Base-by-base conservation (phyloP, 2,113 vertebrate species). In the Orthonyx spaldingii region DNA sequence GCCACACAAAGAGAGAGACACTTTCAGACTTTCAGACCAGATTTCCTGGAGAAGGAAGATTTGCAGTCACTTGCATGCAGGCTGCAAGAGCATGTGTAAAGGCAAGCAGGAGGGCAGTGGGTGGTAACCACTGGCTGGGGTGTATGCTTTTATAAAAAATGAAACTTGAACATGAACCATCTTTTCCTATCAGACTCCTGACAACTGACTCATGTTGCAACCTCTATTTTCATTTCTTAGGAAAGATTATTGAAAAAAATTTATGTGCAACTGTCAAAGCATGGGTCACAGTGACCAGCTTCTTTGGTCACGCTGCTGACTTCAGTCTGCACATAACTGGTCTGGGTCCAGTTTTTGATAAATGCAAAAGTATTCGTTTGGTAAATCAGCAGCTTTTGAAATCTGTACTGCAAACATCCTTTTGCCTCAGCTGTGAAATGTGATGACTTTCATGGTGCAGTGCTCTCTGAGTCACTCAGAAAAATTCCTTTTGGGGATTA, bases 381-480 rank as follows among this genome's bases (percentile, higher is more conserved):
- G 26, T n/a, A 6, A 27, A 61, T 27, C 56, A 50, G 14, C 49
- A 71, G n/a, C 46, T 85, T 87, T 65, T 69, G 46, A 56, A 69
- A 80, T 20, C 70, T 33, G 28, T 16, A 33, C 44, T 39, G 32
- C 30, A 42, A 55, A 28, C 13, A 17, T n/a, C 35, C 56, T 71
- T 35, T 35, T 26, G 30, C 42, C 70, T 63, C 39, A 26, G 46
- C 57, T 44, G 27, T 60, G 53, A 81, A 41, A 55, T 33, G 7
- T 0, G 7, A 28, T 63, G 14, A 42, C 6, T 39, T 12, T 8
- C n/a, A n/a, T 0, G 2, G 27, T 7, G 41, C 39, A 46, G 14
- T 2, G 27, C 7, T 35, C 52, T 46, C 44, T 3, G 6, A 59
- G 15, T 41, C 52, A 22, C 69, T 22, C 21, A 26, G 24, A 35